Evolutionary conservation across 2,797 vertebrate species (phyloP), one percentile per base, ranked within the genome.

Genomic region (Mastacembelus armatus): DNA sequence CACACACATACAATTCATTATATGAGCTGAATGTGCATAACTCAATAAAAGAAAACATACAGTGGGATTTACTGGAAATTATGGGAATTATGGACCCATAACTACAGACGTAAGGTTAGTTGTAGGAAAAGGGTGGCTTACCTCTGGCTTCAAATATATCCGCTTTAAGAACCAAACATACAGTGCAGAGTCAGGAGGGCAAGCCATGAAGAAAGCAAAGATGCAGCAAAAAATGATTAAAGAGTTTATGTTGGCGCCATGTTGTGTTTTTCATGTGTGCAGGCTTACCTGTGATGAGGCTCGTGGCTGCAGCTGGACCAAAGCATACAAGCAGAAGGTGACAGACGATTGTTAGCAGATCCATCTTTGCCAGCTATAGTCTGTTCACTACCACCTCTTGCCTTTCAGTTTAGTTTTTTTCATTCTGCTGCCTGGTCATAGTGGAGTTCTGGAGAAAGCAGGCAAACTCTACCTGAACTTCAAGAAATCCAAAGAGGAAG

Each of bases 61-160:
- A n/a, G n/a, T 36, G 10, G 22, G 10, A 14, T 18, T 43, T 38
- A n/a, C n/a, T n/a, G n/a, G n/a, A n/a, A n/a, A n/a, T 38, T 6
- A n/a, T 45, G 42, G 30, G 11, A 12, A 22, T 24, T 19, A 16
- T 49, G 15, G 10, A 32, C 26, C 10, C 11, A 49, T 14, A 22
- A 8, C 2, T 50, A 44, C 12, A 51, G 9, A 56, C 3, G 35
- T 15, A 9, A 35, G 22, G 5, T 19, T 26, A n/a, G 24, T 16
- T 49, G 18, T 36, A 3, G 4, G 9, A 62, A 4, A 12, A 24
- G 26, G 39, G 24, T 26, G 44, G 4, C 86, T 19, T 86, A 92
- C 91, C 91, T 88, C 88, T 85, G 11, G 90, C 87, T 86, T 92
- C 90, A 66, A 91, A 92, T 73, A 91, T 54, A 47, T 92, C 84